These are phyloP conservation scores for Limnephilus auricula DNA, from an alignment of 2,888 invertebrate genomes.

Conservation along the genomic window DNA sequence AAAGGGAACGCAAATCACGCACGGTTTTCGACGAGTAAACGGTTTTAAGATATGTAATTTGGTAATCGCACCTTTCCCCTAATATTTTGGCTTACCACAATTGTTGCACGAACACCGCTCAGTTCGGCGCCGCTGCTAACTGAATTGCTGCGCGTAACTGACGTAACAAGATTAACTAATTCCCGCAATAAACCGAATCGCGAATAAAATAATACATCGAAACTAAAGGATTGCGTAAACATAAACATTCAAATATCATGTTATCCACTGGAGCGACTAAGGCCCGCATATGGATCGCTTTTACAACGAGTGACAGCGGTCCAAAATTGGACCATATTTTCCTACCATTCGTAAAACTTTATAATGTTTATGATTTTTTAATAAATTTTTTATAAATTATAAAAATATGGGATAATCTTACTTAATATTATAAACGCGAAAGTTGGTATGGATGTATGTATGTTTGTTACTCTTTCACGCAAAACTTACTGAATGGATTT, in stretches of 20 bases:
- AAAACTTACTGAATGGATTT: too few species aligned
- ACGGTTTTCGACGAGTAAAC: not conserved
- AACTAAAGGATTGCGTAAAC: not conserved
- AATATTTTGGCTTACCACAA: slow-evolving; percentile 43
- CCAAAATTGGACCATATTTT: too few species aligned
- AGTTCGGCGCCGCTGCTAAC: slow-evolving; percentile 6
- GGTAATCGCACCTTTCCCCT: slow-evolving; percentile 30
- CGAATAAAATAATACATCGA: not conserved
- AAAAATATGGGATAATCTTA: too few species aligned
- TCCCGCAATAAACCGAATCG: not conserved
- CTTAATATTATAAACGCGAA: too few species aligned
- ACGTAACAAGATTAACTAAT: slow-evolving; percentile 6
- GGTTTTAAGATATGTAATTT: slow-evolving; percentile 29
- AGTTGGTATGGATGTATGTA: too few species aligned
- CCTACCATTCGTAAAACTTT: too few species aligned
- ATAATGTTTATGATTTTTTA: too few species aligned
- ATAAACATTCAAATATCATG: not conserved
- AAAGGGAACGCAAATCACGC: slow-evolving; percentile 7
- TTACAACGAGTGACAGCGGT: too few species aligned
- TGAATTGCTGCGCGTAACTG: slow-evolving; percentile 32
- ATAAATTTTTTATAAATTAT: too few species aligned
- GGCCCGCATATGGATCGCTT: too few species aligned
- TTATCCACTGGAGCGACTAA: too few species aligned
- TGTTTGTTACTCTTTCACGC: too few species aligned
- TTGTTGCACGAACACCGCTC: slow-evolving; percentile 26